Evolutionary conservation across 1,140 invertebrate species (phyloP).

Genomic region (Cydia amplana): DNA sequence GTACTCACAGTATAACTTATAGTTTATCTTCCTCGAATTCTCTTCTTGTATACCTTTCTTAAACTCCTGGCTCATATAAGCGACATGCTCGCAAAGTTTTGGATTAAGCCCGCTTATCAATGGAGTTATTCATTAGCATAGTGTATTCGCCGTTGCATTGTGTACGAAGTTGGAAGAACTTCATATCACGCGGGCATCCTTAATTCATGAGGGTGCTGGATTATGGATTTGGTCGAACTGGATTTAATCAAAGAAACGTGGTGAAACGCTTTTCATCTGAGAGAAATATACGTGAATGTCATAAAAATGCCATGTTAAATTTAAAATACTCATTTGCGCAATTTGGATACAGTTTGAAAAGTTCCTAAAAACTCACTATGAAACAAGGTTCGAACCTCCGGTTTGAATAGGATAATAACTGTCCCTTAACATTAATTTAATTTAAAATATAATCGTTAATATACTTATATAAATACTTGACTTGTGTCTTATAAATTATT

Average conservation of each 20-base stretch:
- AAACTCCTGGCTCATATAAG: neutral
- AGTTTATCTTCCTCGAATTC: neutral
- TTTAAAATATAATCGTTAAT: too few relatives aligned
- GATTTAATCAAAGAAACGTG: neutral
- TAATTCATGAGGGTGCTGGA: slow-evolving; percentile 17
- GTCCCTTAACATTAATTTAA: too few relatives aligned
- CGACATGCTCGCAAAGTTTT: neutral
- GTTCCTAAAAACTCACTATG: too few relatives aligned
- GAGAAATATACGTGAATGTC: too few relatives aligned
- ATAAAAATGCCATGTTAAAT: too few relatives aligned
- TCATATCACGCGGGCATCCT: neutral
- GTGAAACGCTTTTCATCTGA: neutral
- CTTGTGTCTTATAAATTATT: too few relatives aligned
- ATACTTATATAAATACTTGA: too few relatives aligned
- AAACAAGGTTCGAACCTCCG: too few relatives aligned
- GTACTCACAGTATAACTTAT: neutral
- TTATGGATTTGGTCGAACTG: neutral
- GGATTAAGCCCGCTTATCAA: slow-evolving; percentile 12
- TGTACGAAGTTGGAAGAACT: slow-evolving; percentile 9
- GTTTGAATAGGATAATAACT: too few relatives aligned
- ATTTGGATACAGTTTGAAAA: too few relatives aligned
- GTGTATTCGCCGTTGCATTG: slow-evolving; percentile 1
- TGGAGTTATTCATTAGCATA: slow-evolving; percentile 11
- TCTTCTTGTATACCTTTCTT: slow-evolving; percentile 4
- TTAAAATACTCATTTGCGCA: too few relatives aligned